Evolutionary conservation across 2,797 vertebrate species (phyloP).

Genomic region (Rhinoraja longicauda): DNA sequence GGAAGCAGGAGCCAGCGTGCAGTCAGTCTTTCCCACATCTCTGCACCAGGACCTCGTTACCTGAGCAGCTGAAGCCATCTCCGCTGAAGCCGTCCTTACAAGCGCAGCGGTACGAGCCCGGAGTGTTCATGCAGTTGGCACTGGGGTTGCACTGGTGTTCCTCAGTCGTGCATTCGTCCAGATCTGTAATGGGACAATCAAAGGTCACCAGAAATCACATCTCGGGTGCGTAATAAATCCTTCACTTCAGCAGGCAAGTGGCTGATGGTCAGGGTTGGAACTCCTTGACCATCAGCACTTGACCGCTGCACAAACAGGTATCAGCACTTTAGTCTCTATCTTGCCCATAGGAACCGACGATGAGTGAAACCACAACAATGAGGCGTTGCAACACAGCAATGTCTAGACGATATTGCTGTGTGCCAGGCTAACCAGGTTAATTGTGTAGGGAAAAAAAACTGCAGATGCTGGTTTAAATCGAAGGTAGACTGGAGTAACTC

Average conservation of each 20-base stretch:
- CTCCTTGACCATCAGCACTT: neutral
- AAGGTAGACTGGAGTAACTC: too few relatives aligned
- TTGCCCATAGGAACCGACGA: neutral
- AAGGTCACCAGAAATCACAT: neutral
- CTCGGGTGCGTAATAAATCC: neutral
- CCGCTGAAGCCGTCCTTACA: constrained; percentile 82
- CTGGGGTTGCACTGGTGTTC: constrained; percentile 79
- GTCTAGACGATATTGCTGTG: neutral
- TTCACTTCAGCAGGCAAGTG: neutral
- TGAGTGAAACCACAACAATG: neutral
- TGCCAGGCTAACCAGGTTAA: too few relatives aligned
- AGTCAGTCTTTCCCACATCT: too few relatives aligned
- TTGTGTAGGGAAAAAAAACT: too few relatives aligned
- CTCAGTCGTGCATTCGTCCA: constrained; percentile 76
- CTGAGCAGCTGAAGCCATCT: constrained; percentile 81
- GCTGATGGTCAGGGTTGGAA: neutral
- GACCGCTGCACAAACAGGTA: neutral
- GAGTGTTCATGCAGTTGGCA: constrained; percentile 78
- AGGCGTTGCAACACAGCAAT: neutral
- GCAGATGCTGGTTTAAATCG: too few relatives aligned
- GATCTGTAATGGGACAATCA: constrained; percentile 57
- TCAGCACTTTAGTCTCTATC: neutral
- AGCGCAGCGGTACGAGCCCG: constrained; percentile 79
- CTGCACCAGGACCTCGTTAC: constrained; percentile 50
- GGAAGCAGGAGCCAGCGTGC: neutral